phyloP scores from a whole-genome alignment of 2,797 vertebrate genomes.

The Neomorphus geoffroyi region DNA sequence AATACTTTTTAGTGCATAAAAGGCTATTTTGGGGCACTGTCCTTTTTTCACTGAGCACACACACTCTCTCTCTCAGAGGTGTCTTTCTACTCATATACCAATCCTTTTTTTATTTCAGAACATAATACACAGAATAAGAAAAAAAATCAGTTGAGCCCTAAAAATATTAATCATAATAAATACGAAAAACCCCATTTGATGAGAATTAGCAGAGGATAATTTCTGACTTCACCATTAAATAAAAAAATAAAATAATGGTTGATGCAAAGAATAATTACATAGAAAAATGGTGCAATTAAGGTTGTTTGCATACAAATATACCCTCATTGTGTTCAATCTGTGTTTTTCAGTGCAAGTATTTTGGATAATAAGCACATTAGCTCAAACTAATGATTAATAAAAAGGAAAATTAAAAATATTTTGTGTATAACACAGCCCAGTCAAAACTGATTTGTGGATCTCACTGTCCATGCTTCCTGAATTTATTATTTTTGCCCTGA shows the following conservation, averaged over 20 bases:
- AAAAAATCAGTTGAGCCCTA: not conserved
- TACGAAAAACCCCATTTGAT: not conserved
- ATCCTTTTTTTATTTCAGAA: not conserved
- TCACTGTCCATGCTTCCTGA: not conserved
- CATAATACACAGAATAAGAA: not conserved
- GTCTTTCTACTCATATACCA: not conserved
- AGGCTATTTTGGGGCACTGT: not conserved
- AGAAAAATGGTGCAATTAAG: not conserved
- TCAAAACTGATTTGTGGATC: not conserved
- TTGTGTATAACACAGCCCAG: not conserved
- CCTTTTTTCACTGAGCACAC: not conserved
- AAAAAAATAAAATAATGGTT: not conserved
- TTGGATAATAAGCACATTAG: not conserved
- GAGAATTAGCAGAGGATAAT: not conserved
- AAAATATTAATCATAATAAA: not conserved
- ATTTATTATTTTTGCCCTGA: not conserved
- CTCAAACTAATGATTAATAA: not conserved
- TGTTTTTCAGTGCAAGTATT: not conserved
- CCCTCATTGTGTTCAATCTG: not conserved
- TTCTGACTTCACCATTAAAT: not conserved
- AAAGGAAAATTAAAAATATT: not conserved
- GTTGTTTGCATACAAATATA: not conserved
- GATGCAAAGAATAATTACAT: not conserved
- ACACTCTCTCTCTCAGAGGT: not conserved
- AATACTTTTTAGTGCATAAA: conserved; percentile 24